phyloP scores from a whole-genome alignment of 2,113 vertebrate genomes.

The Nipponia nippon region DNA sequence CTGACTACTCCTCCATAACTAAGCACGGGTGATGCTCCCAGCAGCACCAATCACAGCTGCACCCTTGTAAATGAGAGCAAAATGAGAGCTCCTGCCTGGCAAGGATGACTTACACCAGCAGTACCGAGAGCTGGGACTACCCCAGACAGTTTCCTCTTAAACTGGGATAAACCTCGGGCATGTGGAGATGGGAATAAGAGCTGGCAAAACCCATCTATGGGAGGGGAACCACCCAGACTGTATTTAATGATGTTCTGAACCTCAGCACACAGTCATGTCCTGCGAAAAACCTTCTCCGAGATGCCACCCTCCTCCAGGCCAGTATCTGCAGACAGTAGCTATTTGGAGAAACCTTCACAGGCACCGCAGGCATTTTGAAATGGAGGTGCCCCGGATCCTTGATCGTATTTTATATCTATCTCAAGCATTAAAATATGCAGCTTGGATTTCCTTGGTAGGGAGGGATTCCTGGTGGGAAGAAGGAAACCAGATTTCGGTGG shows the following conservation, averaged over 20 bases:
- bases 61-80: background rate
- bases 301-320: background rate
- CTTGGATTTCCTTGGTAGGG: background rate
- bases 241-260: background rate
- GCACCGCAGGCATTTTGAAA: background rate
- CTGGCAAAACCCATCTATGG: background rate
- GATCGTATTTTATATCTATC: background rate
- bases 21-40: fast-evolving
- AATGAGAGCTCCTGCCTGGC: background rate
- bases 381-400: background rate
- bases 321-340: background rate
- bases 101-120: background rate
- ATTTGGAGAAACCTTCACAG: background rate
- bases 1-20: background rate
- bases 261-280: background rate
- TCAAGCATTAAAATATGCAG: background rate
- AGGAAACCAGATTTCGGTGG: background rate
- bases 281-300: background rate
- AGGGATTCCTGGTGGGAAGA: background rate
- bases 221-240: background rate
- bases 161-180: background rate
- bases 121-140: background rate
- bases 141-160: background rate
- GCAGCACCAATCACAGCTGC: fast-evolving
- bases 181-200: background rate